Evolutionary conservation across 2,888 invertebrate species (phyloP).

Genomic region (Sympetrum striolatum): DNA sequence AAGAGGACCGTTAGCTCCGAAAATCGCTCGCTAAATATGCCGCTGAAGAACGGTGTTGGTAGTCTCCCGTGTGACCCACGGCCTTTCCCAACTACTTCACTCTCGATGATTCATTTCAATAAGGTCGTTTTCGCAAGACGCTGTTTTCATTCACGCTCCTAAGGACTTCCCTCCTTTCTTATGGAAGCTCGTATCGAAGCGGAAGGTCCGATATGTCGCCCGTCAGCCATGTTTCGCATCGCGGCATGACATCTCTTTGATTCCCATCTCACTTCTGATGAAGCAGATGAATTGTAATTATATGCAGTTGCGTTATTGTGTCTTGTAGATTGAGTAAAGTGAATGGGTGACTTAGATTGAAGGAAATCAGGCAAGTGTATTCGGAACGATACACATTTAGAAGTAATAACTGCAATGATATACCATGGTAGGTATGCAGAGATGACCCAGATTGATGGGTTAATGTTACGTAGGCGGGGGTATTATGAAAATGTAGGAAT

Average conservation of each 20-base stretch:
- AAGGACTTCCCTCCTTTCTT: background rate
- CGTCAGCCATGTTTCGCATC: background rate
- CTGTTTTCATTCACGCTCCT: background rate
- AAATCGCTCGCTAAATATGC: background rate
- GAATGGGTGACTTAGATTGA: no score
- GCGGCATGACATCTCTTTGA: background rate
- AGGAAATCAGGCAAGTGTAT: no score
- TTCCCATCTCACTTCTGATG: no score
- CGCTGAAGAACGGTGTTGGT: background rate
- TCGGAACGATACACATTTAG: no score
- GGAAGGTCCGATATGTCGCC: background rate
- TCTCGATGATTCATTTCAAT: background rate
- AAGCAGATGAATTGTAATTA: no score
- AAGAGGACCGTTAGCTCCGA: background rate
- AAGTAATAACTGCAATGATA: no score
- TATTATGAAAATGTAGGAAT: no score
- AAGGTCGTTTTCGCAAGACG: background rate
- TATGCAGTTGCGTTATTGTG: no score
- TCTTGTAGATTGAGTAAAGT: no score
- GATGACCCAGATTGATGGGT: no score
- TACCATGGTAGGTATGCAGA: no score
- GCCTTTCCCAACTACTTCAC: background rate
- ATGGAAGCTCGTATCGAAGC: background rate
- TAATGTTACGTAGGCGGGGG: no score
- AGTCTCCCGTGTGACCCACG: background rate